Percentiles rank a stretch among this genome's conserved stretches.
phyloP scores from a whole-genome alignment of 2,113 vertebrate genomes.

The Notiomystis cincta region DNA sequence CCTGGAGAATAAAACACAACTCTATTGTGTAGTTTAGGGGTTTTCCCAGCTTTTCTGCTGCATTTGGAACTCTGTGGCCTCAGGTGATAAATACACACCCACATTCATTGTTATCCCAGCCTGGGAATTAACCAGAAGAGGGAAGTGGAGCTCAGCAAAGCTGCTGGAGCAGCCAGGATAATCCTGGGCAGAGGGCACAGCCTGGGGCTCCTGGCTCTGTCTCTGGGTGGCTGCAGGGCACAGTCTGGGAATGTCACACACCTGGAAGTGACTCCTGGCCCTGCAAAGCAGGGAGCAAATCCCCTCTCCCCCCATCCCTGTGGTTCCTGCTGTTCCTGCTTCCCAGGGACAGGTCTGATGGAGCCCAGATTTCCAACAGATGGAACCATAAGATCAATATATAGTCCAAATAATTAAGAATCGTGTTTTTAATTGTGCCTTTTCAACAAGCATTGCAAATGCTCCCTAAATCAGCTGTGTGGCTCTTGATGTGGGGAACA shows the following conservation, averaged over 20 bases:
- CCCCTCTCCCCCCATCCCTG: neutral
- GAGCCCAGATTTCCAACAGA: neutral
- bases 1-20: neutral
- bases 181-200: neutral
- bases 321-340: neutral
- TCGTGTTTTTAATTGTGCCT: conserved; percentile 15
- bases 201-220: neutral
- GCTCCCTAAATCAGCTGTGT: neutral
- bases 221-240: neutral
- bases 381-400: conserved; percentile 28
- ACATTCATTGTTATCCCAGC: fast-evolving
- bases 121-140: neutral
- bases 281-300: neutral
- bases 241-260: neutral
- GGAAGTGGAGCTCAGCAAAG: neutral
- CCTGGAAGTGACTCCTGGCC: neutral
- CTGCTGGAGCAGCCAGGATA: neutral
- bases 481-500: neutral
- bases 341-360: neutral
- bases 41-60: neutral
- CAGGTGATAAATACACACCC: neutral
- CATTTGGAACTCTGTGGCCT: neutral
- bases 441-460: conserved; percentile 21
- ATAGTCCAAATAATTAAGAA: conserved; percentile 38
- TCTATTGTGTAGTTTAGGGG: fast-evolving